Evolutionary conservation across 2,797 vertebrate genomes (phyloP).

Genomic region (Miichthys miiuy): DNA sequence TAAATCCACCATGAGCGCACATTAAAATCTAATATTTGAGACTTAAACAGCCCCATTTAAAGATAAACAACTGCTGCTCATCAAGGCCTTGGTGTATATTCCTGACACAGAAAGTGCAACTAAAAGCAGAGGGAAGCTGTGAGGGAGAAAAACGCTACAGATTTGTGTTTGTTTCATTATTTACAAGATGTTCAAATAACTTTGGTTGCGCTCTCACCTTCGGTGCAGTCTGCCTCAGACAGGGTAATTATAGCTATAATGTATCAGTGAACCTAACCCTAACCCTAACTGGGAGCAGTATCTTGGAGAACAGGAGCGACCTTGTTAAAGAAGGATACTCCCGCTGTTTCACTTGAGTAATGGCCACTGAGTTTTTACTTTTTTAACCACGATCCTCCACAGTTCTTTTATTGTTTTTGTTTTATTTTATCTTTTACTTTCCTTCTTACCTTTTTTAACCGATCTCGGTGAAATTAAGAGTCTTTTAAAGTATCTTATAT

Average conservation of each 20-base stretch:
- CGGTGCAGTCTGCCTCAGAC: neutral
- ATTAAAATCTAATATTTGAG: neutral
- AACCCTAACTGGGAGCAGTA: no score
- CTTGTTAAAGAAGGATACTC: no score
- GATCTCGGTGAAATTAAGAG: no score
- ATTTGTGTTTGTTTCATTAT: conserved; percentile 8
- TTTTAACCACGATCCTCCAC: no score
- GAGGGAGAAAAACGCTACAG: neutral
- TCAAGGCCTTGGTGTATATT: neutral
- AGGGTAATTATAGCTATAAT: neutral
- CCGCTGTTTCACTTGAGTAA: no score
- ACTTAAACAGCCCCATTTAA: neutral
- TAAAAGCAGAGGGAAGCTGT: neutral
- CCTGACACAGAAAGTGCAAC: neutral
- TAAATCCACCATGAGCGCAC: neutral
- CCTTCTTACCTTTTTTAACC: no score
- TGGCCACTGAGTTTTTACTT: no score
- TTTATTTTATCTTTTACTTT: no score
- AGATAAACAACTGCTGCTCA: no score
- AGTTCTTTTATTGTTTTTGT: no score
- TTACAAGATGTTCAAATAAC: neutral
- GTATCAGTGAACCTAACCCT: neutral
- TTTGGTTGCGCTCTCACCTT: neutral
- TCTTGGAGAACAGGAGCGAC: no score
- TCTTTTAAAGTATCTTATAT: no score